Conservation (phyloP, 2,797 vertebrate genomes). For the Eulemur albifrons region DNA sequence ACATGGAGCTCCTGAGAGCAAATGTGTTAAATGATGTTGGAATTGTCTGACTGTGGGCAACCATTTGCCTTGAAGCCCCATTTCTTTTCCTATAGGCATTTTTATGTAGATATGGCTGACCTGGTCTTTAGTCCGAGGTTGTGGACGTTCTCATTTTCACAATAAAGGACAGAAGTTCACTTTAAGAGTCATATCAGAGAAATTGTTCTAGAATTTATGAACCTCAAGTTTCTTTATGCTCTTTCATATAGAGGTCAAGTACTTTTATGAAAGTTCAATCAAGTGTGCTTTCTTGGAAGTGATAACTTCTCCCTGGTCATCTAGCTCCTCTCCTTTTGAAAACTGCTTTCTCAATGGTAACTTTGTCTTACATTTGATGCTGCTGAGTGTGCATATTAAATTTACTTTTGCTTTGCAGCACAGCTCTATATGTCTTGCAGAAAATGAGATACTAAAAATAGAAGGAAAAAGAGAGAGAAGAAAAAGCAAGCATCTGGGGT, state of each 20-base stretch:
- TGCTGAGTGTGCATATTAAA: neutral
- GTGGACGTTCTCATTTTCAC: neutral
- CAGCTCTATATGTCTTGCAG: neutral
- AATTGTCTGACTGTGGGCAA: neutral
- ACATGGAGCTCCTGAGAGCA: neutral
- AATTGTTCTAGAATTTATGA: neutral
- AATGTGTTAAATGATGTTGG: neutral
- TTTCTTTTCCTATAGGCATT: neutral
- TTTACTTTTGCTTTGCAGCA: neutral
- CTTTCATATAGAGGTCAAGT: neutral
- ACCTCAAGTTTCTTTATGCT: neutral
- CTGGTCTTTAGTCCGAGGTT: neutral
- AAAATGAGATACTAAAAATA: constrained; percentile 7
- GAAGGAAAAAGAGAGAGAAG: neutral
- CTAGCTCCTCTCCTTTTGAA: constrained; percentile 24
- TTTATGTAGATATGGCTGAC: neutral
- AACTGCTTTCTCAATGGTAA: neutral
- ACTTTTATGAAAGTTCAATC: neutral
- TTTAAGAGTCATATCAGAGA: neutral
- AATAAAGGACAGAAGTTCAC: neutral
- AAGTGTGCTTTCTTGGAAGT: neutral
- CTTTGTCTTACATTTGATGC: neutral
- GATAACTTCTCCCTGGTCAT: neutral
- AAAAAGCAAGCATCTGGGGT: neutral
- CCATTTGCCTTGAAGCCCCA: neutral